Base-by-base conservation (phyloP, 2,113 vertebrate species). In the Budorcas taxicolor region DNA sequence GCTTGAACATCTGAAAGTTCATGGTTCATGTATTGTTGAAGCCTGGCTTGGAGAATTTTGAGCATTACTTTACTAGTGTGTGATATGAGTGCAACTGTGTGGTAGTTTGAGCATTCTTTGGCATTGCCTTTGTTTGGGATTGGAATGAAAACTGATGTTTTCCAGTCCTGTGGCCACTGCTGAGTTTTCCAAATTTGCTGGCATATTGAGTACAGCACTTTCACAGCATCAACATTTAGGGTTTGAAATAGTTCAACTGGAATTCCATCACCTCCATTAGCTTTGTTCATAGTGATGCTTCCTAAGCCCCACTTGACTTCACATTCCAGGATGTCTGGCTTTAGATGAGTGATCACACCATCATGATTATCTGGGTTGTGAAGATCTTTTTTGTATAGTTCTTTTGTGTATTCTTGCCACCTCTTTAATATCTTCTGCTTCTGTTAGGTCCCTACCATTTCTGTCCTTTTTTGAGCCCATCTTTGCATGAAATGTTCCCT, bases 181-280 rank as follows among this genome's bases (percentile, higher is more conserved):
- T 67, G 64, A 19, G 64, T n/a, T 67, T 67, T 67, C 64, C 64
- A 67, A 36, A 67, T 67, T 67, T 36, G 2, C 4, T 67, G 64
- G 17, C 8, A 67, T 67, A n/a, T 10, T 19, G 16, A n/a, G 64
- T 67, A 2, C 2, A 67, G 33, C 64, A n/a, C 33, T 67, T 67
- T n/a, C 6, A 36, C 8, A 36, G 16, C 2, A 67, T 67, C 64
- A 67, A 5, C 16, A 0, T 67, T 67, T 0, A n/a, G 16, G 33
- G 19, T n/a, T n/a, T 67, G 64, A 19, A 67, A 67, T 19, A 67
- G 33, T 1, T 67, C 8, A 67, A 19, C 64, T 67, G 64, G 16
- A 36, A 67, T 67, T 67, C 33, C 64, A 67, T 67, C 64, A 67
- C 64, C 64, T 67, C 33, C 33, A 36, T 4, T n/a, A 19, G 33